Base-by-base conservation (phyloP, 2,888 invertebrate genomes). In the Acanthosepion lycidas region DNA sequence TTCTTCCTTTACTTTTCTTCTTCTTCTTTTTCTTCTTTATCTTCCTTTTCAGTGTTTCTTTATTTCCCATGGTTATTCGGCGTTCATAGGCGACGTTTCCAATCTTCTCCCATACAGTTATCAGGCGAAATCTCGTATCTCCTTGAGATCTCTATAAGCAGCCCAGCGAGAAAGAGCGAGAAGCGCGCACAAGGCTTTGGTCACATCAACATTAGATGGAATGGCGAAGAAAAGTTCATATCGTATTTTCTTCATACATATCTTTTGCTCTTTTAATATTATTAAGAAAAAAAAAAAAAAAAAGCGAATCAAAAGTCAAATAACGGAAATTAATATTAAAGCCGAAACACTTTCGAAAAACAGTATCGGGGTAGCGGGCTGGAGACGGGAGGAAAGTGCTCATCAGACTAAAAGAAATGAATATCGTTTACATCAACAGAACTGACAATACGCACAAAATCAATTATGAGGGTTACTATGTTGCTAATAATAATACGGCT, bases 281-380 rank as follows among this genome's bases (percentile, higher is more conserved):
- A 78, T 78, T 78, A 78, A 2, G n/a, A 12, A 12, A n/a, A 78
- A 78, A n/a, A 15, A 28, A 1, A 12, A 12, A n/a, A 78, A 78
- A n/a, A 15, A 28, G 1, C 6, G 78, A 78, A 78, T 78, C 15
- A 18, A 33, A 33, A n/a, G n/a, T 5, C 78, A 78, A 78, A 78
- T n/a, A 78, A n/a, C n/a, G n/a, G n/a, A 78, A 78, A 78, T n/a
- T n/a, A 78, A 78, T 78, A 78, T 78, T 78, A 78, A 78, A 78
- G n/a, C n/a, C n/a, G 78, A 78, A 78, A 78, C 78, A 78, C 78
- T 78, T 33, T 20, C 20, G 20, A 6, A 59, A 55, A 15, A n/a
- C 78, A 12, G n/a, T 15, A n/a, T 78, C n/a, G 18, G 78, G n/a
- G 15, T 0, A 5, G 15, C 8, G 1, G 0, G 78, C 15, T 12